Evolutionary conservation across 2,888 invertebrate genomes (phyloP), one percentile per base, ranked within the genome.

Genomic region (Epiperipatus broadwayi): DNA sequence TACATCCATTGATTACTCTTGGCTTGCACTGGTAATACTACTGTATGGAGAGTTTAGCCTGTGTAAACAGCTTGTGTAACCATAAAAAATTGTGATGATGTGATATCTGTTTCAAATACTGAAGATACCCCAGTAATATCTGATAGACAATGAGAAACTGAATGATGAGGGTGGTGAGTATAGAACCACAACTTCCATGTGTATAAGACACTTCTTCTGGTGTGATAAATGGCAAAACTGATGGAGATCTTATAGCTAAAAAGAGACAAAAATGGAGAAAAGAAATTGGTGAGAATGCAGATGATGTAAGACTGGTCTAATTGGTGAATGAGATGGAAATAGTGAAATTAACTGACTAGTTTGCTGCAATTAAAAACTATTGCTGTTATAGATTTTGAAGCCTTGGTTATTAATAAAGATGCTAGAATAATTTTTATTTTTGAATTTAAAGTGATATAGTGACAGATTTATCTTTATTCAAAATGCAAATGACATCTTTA

Each of bases 181-280:
- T 25, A 10, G 35, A 30, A 8, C 37, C 21, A 37, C 41, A 36
- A 41, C 44, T 15, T 37, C 20, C 12, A 43, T 30, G 19, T 43
- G 44, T n/a, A 36, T 41, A 32, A 41, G 36, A 16, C 31, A 41
- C 33, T 20, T 37, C 40, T 31, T 41, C 40, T 16, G 52, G 51
- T 10, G 52, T 46, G 35, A 53, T 78, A 48, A 83, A 64, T 1
- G 87, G 87, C 38, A 85, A 85, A 62, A 87, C 83, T 41, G 85
- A 85, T 3, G 89, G 89, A 40, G 85, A 85, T 51, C 87, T 72
- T 20, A 85, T 87, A 21, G 87, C 89, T 51, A 91, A 64, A 1
- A 91, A 91, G 18, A 89, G n/a, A n/a, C n/a, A 89, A 41, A 91
- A 62, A 0, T 85, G 84, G 10, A 91, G 91, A 4, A 89, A 89